A percentile compares a stretch with the other conserved stretches of the same genome.
These are phyloP conservation scores for Platysternon megacephalum DNA, from an alignment of 2,113 vertebrate genomes.

Conservation along the genomic window DNA sequence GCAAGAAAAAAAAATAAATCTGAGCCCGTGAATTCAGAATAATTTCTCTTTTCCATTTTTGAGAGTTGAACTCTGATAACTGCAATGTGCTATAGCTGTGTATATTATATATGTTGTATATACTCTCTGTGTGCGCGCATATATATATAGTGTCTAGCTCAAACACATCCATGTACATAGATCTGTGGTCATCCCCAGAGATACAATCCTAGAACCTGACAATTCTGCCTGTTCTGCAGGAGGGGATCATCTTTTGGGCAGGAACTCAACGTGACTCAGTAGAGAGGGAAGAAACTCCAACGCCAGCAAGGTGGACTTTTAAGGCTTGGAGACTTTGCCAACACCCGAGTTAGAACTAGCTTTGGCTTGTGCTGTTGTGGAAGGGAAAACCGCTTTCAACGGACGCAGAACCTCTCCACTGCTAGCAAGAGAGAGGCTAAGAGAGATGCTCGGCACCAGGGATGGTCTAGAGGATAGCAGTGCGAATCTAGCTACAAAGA, in stretches of 20 bases:
- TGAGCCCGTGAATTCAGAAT: not conserved
- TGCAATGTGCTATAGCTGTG: not conserved
- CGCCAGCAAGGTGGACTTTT: not conserved
- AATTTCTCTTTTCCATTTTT: not conserved
- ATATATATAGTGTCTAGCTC: not conserved
- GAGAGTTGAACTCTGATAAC: not conserved
- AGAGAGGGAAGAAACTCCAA: not conserved
- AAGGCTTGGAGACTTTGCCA: not conserved
- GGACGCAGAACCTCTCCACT: not conserved
- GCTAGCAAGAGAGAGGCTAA: not conserved
- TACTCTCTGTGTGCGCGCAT: too few species aligned
- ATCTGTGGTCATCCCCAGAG: not conserved
- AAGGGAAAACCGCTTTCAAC: not conserved
- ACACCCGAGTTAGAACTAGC: not conserved
- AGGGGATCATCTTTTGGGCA: not conserved
- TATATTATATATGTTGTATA: not conserved
- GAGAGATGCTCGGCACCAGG: not conserved
- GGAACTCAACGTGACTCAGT: not conserved
- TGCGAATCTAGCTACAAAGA: not conserved
- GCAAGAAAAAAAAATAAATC: constrained; percentile 3
- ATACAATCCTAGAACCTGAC: not conserved
- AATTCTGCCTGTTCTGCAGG: not conserved
- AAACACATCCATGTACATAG: not conserved
- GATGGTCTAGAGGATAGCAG: not conserved
- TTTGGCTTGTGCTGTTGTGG: not conserved